Base-by-base conservation (phyloP, 2,113 vertebrate genomes). In the Brachirus orientalis region DNA sequence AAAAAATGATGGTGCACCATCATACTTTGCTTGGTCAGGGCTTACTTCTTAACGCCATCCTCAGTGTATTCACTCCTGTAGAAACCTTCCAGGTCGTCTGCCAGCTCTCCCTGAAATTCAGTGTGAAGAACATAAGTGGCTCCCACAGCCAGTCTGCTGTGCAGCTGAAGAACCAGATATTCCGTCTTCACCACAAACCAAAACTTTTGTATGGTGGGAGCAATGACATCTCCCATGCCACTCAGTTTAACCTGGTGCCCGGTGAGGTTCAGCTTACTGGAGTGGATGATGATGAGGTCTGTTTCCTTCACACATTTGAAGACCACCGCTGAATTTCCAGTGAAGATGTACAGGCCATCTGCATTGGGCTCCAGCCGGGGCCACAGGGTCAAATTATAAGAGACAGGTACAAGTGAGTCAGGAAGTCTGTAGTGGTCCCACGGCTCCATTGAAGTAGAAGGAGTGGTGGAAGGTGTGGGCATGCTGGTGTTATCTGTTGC, bases 51-150 rank as follows among this genome's bases (percentile, higher is more conserved):
- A 0, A 72, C 54, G 0, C 16, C 17, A 0, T 75, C 45, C 0
- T 97, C 94, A 0, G 1, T 3, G 47, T 98, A 99, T 82, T 97
- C 95, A 10, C 98, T 99, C 78, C 97, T 94, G 82, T 99, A 99
- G 90, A 99, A 96, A 45, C 98, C 98, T 0, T 94, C 86, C 75
- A 99, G 92, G 69, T 98, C 94, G 0, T 98, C 96, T 0, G 95
- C 94, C 86, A 98, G 89, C 72, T 97, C 95, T 4, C 96, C 98
- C 0, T 7, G 33, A 69, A 98, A 99, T 18, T 0, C 0, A 1
- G 83, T 95, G 46, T 73, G 0, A 58, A 99, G 94, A 3, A 41
- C 45, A 5, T 99, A 99, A 8, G 12, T 17, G 0, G 1, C 43
- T 16, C 75, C 79, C 0, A 0, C 16, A 20, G 50, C 1, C 50